Conservation (phyloP, 1,140 invertebrate species). For the Olivierus martensii region DNA sequence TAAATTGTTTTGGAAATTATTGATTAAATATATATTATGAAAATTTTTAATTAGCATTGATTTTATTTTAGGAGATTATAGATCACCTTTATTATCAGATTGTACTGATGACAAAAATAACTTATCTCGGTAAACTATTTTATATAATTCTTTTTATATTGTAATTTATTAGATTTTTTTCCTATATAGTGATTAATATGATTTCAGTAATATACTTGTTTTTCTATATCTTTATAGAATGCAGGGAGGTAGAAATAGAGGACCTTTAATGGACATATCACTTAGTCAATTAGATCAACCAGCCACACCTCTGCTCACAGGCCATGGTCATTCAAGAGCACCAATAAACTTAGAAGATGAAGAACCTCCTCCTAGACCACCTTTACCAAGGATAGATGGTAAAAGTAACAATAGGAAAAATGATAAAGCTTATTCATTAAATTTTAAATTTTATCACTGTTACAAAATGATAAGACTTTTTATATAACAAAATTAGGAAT, state of each 20-base stretch:
- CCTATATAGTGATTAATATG: too few relatives aligned
- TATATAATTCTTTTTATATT: too few relatives aligned
- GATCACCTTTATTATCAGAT: conserved; percentile 13
- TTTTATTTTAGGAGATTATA: conserved; percentile 8
- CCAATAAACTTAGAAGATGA: conserved; percentile 23
- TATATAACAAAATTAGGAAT: too few relatives aligned
- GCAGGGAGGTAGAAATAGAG: conserved; percentile 38
- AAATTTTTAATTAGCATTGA: too few relatives aligned
- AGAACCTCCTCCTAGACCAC: conserved; percentile 61
- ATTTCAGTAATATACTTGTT: too few relatives aligned
- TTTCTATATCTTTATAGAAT: background rate
- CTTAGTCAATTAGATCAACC: conserved; percentile 44
- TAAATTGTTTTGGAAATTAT: too few relatives aligned
- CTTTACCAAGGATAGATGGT: conserved; percentile 69
- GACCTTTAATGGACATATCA: conserved; percentile 50
- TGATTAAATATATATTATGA: too few relatives aligned
- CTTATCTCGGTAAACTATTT: conserved; percentile 19
- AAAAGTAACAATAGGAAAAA: too few relatives aligned
- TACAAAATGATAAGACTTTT: too few relatives aligned
- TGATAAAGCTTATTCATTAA: too few relatives aligned
- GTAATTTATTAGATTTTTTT: too few relatives aligned
- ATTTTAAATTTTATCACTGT: too few relatives aligned
- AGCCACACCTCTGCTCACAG: conserved; percentile 26
- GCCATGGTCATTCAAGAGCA: conserved; percentile 22
- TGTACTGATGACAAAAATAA: conserved; percentile 24